Percentiles rank a stretch among this genome's conserved stretches.
Evolutionary conservation across 2,888 invertebrate species (phyloP).

Genomic region (Ectemnius lituratus): DNA sequence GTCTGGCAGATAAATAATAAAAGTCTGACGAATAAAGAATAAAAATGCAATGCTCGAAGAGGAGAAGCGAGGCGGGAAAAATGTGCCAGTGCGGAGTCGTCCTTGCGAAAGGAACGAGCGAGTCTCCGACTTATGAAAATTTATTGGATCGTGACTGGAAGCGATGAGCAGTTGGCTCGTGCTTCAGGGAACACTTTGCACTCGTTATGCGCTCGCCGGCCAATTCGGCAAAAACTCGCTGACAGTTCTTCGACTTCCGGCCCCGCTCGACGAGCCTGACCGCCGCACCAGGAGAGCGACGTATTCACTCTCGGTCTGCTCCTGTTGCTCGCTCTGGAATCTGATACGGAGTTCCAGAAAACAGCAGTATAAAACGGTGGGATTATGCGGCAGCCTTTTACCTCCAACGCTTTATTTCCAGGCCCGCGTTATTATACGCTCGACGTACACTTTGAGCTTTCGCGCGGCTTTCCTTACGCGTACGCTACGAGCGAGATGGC

Average conservation of each 20-base stretch:
- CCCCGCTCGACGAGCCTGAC: conserved; percentile 37
- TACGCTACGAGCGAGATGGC: neutral
- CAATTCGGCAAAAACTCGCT: conserved; percentile 57
- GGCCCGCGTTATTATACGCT: neutral
- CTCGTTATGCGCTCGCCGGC: conserved; percentile 50
- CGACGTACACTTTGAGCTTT: conserved; percentile 13
- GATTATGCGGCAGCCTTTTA: conserved; percentile 45
- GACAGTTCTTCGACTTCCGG: conserved; percentile 59
- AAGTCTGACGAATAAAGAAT: too few relatives aligned
- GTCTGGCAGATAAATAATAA: too few relatives aligned
- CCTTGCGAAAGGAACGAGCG: too few relatives aligned
- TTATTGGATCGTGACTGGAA: neutral
- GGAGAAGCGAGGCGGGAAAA: too few relatives aligned
- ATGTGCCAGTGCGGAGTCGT: too few relatives aligned
- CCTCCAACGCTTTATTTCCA: too few relatives aligned
- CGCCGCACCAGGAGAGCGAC: conserved; percentile 22
- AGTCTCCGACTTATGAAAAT: conserved; percentile 3
- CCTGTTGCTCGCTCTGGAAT: conserved; percentile 33
- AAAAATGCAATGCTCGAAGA: too few relatives aligned
- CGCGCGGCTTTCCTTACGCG: neutral
- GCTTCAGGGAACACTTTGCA: conserved; percentile 56
- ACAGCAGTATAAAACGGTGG: conserved; percentile 44
- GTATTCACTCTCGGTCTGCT: conserved; percentile 27
- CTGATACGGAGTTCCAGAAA: conserved; percentile 34
- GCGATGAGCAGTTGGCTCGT: neutral